Evolutionary conservation across 2,888 invertebrate species (phyloP).

Genomic region (Odontocerum albicorne): DNA sequence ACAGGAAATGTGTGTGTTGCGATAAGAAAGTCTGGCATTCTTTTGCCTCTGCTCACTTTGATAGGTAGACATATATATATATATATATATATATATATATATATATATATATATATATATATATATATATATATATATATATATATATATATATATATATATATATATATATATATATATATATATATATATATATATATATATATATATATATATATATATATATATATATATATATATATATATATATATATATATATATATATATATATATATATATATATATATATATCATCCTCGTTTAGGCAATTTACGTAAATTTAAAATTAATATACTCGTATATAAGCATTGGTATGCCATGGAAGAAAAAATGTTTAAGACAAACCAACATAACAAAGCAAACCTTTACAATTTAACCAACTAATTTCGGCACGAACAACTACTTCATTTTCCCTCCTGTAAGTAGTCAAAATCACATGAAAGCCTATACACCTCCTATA

Average conservation of each 20-base stretch:
- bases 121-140: slow-evolving; percentile 14
- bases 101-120: slow-evolving; percentile 15
- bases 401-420: too few relatives aligned
- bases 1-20: too few relatives aligned
- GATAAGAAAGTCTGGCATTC: too few relatives aligned
- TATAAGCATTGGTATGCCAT: too few relatives aligned
- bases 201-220: not conserved
- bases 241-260: not conserved
- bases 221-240: not conserved
- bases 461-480: too few relatives aligned
- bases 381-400: too few relatives aligned
- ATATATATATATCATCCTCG: not conserved
- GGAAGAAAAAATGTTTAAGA: too few relatives aligned
- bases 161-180: slow-evolving; percentile 10
- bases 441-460: too few relatives aligned
- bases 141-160: slow-evolving; percentile 13
- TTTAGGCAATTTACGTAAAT: too few relatives aligned
- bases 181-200: not conserved
- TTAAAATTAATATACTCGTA: too few relatives aligned
- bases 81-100: slow-evolving; percentile 12
- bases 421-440: too few relatives aligned
- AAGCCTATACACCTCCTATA: too few relatives aligned
- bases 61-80: slow-evolving; percentile 4
- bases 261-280: not conserved
- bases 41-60: not conserved